These are phyloP conservation scores for Gerosis bhagava DNA, from an alignment of 2,888 invertebrate species.

Conservation along the genomic window DNA sequence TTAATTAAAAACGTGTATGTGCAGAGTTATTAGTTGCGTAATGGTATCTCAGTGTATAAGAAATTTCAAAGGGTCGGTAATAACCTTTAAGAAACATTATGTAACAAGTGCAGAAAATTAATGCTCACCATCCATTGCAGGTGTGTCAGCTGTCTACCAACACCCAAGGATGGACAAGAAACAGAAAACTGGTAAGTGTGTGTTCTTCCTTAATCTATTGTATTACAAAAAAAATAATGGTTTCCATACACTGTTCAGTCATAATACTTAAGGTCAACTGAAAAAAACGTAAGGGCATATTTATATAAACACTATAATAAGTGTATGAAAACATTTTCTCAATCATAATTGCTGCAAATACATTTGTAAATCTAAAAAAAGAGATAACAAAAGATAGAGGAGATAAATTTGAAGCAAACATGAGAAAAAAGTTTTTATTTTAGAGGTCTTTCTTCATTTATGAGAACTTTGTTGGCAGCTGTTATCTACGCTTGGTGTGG, in stretches of 20 bases:
- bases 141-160: conserved; percentile 89
- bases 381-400: no score
- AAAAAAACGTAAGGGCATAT: no score
- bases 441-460: no score
- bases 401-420: no score
- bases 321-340: no score
- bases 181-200: conserved; percentile 88
- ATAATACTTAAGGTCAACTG: conserved; percentile 10
- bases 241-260: background rate
- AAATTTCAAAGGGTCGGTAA: conserved; percentile 54
- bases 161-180: conserved; percentile 88
- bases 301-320: background rate
- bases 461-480: no score
- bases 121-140: conserved; percentile 80
- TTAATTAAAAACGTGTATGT: conserved; percentile 41
- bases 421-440: no score
- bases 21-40: conserved; percentile 29
- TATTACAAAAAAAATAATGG: background rate
- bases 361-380: no score
- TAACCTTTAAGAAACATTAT: conserved; percentile 79
- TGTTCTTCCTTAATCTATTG: conserved; percentile 2
- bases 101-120: conserved; percentile 73
- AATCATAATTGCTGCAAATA: no score
- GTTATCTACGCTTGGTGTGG: conserved; percentile 89
- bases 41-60: conserved; percentile 38